phyloP scores from a whole-genome alignment of 2,888 invertebrate species.

The Harpalus rufipes region DNA sequence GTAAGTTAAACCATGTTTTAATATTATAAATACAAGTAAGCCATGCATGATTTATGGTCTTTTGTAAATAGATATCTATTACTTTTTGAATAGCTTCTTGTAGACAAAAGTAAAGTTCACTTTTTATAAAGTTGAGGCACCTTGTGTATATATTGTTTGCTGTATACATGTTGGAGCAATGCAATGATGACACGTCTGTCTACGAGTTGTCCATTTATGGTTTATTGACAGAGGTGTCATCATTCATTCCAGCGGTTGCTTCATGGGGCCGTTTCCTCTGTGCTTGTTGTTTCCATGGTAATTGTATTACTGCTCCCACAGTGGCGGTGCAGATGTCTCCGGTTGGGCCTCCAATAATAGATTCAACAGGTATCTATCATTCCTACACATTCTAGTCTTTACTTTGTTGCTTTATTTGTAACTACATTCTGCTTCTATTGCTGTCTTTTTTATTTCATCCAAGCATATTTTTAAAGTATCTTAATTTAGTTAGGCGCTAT shows the following conservation, averaged over 20 bases:
- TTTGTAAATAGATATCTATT: not conserved
- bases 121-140: not conserved
- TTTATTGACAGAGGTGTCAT: conserved; percentile 65
- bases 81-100: not conserved
- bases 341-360: conserved; percentile 73
- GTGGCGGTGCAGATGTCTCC: conserved; percentile 71
- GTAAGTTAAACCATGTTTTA: too few relatives aligned
- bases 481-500: too few relatives aligned
- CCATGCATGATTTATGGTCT: too few relatives aligned
- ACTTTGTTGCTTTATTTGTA: conserved; percentile 2
- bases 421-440: conserved; percentile 15
- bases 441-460: not conserved
- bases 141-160: conserved; percentile 53
- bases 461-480: too few relatives aligned
- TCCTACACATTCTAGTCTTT: not conserved
- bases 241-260: conserved; percentile 67
- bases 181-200: conserved; percentile 61
- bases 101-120: not conserved
- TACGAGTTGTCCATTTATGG: not conserved
- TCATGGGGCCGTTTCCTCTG: conserved; percentile 70
- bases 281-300: conserved; percentile 77
- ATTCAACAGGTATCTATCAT: conserved; percentile 77
- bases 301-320: conserved; percentile 68
- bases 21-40: too few relatives aligned
- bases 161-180: conserved; percentile 58